phyloP scores from a whole-genome alignment of 2,113 vertebrate species.

The Engystomops pustulosus region DNA sequence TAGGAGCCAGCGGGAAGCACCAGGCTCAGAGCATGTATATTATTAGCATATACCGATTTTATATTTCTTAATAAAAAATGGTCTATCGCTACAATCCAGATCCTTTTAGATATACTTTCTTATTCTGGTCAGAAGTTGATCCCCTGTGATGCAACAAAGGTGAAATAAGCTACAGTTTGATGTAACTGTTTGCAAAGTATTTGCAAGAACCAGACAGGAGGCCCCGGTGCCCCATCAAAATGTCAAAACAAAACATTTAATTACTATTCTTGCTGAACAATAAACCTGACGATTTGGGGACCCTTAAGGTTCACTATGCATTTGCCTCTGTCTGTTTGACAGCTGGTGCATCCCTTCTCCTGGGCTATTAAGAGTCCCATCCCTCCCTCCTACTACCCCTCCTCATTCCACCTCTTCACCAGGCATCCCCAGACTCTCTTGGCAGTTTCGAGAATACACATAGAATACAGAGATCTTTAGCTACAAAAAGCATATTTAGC shows the following conservation, averaged over 20 bases:
- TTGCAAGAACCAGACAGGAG: slow-evolving; percentile 51
- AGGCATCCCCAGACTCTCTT: slow-evolving; percentile 34
- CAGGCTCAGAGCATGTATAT: slow-evolving; percentile 17
- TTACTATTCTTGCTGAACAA: slow-evolving; percentile 58
- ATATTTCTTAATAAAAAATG: slow-evolving; percentile 17
- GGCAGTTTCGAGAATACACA: slow-evolving; percentile 21
- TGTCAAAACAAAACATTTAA: slow-evolving; percentile 58
- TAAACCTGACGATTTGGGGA: slow-evolving; percentile 46
- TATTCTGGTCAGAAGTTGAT: slow-evolving; percentile 3
- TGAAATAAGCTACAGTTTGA: slow-evolving; percentile 43
- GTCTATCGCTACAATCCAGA: too few relatives aligned
- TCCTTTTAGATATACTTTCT: too few relatives aligned
- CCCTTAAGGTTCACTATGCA: slow-evolving; percentile 52
- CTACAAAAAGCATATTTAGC: slow-evolving; percentile 22
- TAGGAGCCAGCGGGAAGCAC: slow-evolving; percentile 39
- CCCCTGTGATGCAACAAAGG: slow-evolving; percentile 49
- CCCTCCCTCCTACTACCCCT: slow-evolving; percentile 34
- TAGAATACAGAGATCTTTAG: slow-evolving; percentile 9
- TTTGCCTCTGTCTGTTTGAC: slow-evolving; percentile 55
- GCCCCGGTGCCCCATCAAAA: slow-evolving; percentile 43
- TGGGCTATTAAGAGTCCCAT: slow-evolving; percentile 55
- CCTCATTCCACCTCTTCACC: slow-evolving; percentile 27
- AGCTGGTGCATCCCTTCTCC: slow-evolving; percentile 50
- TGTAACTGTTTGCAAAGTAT: slow-evolving; percentile 47
- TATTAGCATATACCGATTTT: slow-evolving; percentile 24